Evolutionary conservation across 2,113 vertebrate species (phyloP), one percentile per base, ranked within the genome.

Genomic region (Xenus cinereus): DNA sequence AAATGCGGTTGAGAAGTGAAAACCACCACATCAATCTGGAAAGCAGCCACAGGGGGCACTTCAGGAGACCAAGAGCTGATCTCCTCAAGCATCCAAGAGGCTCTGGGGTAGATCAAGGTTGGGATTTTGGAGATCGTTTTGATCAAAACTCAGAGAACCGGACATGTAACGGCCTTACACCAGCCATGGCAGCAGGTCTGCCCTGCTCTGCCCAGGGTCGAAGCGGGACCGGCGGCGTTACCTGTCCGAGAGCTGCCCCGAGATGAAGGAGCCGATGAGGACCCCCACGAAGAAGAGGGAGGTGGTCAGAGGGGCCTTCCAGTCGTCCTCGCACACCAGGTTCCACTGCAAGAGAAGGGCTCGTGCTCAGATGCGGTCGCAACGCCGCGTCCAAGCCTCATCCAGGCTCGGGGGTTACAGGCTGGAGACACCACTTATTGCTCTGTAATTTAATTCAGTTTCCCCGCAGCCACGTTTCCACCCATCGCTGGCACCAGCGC

Each of bases 181-280:
- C 5, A 23, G 53, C 33, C 1, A 0, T 5, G 15, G 23, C 51
- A 39, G 9, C 28, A 11, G 68, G 30, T 26, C 12, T 86, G 76
- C 60, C 53, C 48, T 15, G 66, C 45, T 27, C 57, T 72, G 75
- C 66, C 51, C 54, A 6, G 0, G 4, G 30, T 13, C 2, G 2
- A 30, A 51, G 48, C 2, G 0, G n/a, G 24, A 57, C 45, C 30
- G 4, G 27, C 0, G 0, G 57, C 2, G 27, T 98, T 98, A 99
- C 99, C 98, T 98, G 98, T 99, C 99, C 7, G 99, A 99, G 71
- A 99, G 92, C 83, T 99, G 98, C 76, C 98, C 98, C 0, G 97
- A 98, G 69, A 98, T 8, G 77, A 99, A 98, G 67, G 98, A 98
- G 66, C 99, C 98, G 0, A 98, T 54, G 57, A 99, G 97, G 66